These are phyloP conservation scores for Toxonevra muliebris DNA, from an alignment of 2,888 invertebrate species.

Conservation along the genomic window DNA sequence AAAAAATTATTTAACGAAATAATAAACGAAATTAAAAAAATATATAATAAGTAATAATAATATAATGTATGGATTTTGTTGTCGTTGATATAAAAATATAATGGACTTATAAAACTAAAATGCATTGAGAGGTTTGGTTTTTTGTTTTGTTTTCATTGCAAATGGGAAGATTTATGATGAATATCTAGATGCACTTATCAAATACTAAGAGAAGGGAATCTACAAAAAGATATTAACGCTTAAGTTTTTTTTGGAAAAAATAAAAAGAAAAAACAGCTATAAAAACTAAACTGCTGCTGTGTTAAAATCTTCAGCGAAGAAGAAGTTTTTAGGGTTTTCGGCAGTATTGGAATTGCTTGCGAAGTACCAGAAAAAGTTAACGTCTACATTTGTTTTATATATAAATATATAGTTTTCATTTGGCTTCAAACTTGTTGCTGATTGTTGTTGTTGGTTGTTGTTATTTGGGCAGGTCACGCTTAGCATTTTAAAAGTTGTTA, in stretches of 20 bases:
- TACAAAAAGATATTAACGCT: background rate
- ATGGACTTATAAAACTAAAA: too few species aligned
- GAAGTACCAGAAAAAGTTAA: too few species aligned
- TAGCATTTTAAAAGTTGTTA: background rate
- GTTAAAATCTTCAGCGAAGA: background rate
- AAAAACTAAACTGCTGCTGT: slow-evolving; percentile 5
- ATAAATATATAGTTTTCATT: too few species aligned
- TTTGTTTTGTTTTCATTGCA: background rate
- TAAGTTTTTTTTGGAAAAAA: background rate
- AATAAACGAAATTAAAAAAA: background rate
- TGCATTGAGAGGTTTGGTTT: background rate
- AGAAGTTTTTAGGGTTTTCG: background rate
- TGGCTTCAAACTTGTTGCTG: too few species aligned
- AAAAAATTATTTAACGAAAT: slow-evolving; percentile 31
- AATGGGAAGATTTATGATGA: background rate
- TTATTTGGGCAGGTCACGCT: background rate
- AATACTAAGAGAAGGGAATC: background rate
- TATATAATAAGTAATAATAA: background rate
- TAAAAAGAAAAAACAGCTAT: slow-evolving; percentile 11
- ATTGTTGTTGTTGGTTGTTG: background rate
- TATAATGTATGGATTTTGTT: background rate
- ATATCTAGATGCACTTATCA: background rate
- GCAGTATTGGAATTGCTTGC: slow-evolving; percentile 38
- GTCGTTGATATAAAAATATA: background rate
- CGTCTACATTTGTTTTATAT: too few species aligned